Base-by-base conservation (phyloP, 2,888 invertebrate genomes). In the Hedychridium roseum region DNA sequence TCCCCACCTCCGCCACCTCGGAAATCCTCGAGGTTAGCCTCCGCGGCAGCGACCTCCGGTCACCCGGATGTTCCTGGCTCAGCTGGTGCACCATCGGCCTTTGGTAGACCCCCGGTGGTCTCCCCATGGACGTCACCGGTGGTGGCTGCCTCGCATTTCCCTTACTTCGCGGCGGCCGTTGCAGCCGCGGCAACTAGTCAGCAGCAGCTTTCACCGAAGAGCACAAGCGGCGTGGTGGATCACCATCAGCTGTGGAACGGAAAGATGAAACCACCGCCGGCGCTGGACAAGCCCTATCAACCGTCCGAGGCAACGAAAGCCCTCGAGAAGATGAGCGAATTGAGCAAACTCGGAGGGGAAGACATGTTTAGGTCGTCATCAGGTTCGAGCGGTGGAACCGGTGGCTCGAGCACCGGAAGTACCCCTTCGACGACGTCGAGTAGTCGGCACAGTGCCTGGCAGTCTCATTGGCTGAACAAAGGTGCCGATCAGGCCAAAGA, bases 401-500 rank as follows among this genome's bases (percentile, higher is more conserved):
- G 82, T 1, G 81, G 82, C 1, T 60, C 61, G 14, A 54, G 82
- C 1, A 84, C 83, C 17, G 82, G 83, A 1, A 82, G 82, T 2
- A 83, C 84, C 23, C 82, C 85, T 1, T 82, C 86, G 1, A 80
- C 80, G 5, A 82, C 82, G 28, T 81, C 83, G 1, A 80, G 82
- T 1, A 91, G 90, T 12, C 82, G 92, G 1, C 92, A 92, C 76
- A 92, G 92, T 59, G 94, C 95, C 11, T 95, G 97, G 91, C 97
- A 97, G 73, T 96, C 96, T 1, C 97, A 97, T 76, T 97, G 97
- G 97, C 82, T 97, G 44, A 97, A 92, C 82, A 97, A 94, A 74
- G 95, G 94, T 4, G 94, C 95, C 1, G 94, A 94, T 67, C 94
- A 93, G 70, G 95, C 96, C 12, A 92, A 94, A 79, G 95, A 97